Percentiles rank a stretch among this genome's conserved stretches.
phyloP scores from a whole-genome alignment of 2,888 invertebrate genomes.

The Agrochola macilenta region DNA sequence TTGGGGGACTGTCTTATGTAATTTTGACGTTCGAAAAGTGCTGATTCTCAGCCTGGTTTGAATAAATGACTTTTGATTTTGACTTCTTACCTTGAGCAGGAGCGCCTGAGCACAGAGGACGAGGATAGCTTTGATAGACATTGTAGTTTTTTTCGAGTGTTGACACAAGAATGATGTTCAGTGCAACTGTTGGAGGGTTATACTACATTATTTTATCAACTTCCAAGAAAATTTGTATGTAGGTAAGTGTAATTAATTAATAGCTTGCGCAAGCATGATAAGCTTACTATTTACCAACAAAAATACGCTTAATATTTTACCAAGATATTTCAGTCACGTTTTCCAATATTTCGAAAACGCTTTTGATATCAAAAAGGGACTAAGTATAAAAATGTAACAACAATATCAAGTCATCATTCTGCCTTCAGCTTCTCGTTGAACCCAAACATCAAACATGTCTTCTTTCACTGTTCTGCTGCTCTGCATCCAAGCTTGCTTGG shows the following conservation, averaged over 20 bases:
- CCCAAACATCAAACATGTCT: slow-evolving; percentile 45
- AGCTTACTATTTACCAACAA: slow-evolving; percentile 9
- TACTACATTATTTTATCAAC: neutral
- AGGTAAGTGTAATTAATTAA: slow-evolving; percentile 12
- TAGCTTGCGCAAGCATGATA: slow-evolving; percentile 37
- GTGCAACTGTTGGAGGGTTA: slow-evolving; percentile 2
- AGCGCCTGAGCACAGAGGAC: slow-evolving; percentile 31
- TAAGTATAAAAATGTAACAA: slow-evolving; percentile 27
- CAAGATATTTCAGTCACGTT: slow-evolving; percentile 21
- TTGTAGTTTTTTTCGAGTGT: slow-evolving; percentile 54
- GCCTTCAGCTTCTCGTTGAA: slow-evolving; percentile 36
- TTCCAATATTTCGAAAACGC: slow-evolving; percentile 3
- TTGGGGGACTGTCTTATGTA: no score
- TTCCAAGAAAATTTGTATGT: slow-evolving; percentile 13
- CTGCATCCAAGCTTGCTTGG: slow-evolving; percentile 59
- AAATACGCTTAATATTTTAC: neutral
- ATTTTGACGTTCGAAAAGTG: no score
- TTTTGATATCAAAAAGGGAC: neutral
- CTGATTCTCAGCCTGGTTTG: no score
- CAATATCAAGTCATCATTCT: slow-evolving; percentile 10
- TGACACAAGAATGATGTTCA: slow-evolving; percentile 41
- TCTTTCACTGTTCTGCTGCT: slow-evolving; percentile 47
- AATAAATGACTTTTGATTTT: no score
- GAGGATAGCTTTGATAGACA: slow-evolving; percentile 67
- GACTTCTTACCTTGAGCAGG: slow-evolving; percentile 20